Percentiles rank a stretch among this genome's conserved stretches.
These are phyloP conservation scores for Odontamblyopus lacepedii DNA, from an alignment of 2,797 vertebrate genomes.

Conservation along the genomic window DNA sequence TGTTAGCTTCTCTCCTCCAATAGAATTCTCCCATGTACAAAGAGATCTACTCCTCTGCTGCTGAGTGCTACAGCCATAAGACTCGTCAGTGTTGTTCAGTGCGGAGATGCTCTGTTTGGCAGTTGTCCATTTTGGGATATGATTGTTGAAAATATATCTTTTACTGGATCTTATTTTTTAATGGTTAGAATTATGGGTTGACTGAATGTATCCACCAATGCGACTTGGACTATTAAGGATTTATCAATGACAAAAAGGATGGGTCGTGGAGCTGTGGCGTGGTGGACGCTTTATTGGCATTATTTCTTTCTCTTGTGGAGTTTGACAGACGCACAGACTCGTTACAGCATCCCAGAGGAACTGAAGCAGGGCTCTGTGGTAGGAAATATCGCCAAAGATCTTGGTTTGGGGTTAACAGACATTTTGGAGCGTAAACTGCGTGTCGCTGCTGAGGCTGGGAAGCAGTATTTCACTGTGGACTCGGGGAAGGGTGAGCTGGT, in stretches of 20 bases:
- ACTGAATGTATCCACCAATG: background rate
- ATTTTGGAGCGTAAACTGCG: conserved; percentile 79
- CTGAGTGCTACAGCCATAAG: conserved; percentile 20
- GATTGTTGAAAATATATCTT: background rate
- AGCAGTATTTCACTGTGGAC: conserved; percentile 82
- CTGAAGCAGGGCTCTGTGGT: conserved; percentile 80
- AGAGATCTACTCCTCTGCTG: conserved; percentile 72
- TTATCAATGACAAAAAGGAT: conserved; percentile 51
- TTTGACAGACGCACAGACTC: conserved; percentile 76
- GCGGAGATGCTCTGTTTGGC: background rate
- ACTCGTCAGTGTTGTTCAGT: background rate
- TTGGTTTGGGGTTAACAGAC: conserved; percentile 78
- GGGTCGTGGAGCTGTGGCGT: conserved; percentile 47
- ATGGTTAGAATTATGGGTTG: background rate
- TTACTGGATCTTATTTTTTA: background rate
- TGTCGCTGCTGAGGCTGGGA: conserved; percentile 78
- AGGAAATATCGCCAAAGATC: conserved; percentile 84
- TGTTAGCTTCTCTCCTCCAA: conserved; percentile 31
- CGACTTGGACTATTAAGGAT: conserved; percentile 13
- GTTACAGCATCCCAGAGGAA: conserved; percentile 84
- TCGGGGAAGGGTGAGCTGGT: conserved; percentile 79
- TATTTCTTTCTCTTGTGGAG: conserved; percentile 63
- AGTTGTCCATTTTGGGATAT: background rate
- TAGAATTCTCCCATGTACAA: conserved; percentile 45
- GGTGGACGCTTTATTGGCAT: conserved; percentile 54